A percentile compares a stretch with the other conserved stretches of the same genome.
Conservation (phyloP, 37 sponge, comb jelly and placozoan species). For the Cladorhizidae sp. region DNA sequence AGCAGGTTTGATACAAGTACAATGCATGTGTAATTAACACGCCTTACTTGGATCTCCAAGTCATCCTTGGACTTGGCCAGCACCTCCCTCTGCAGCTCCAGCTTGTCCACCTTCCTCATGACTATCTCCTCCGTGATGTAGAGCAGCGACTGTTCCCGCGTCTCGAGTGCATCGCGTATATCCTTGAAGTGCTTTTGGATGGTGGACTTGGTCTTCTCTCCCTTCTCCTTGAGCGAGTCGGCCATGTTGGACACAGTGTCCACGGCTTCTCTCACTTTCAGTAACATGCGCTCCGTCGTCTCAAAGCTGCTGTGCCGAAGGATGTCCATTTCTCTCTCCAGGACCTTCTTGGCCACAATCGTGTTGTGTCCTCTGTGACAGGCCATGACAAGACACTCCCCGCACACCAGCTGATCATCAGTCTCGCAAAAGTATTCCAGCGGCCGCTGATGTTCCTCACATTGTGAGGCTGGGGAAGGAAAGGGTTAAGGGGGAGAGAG, state of each 20-base stretch:
- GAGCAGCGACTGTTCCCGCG: constrained; percentile 22
- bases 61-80: constrained; percentile 12
- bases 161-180: constrained; percentile 15
- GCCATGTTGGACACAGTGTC: constrained; percentile 13
- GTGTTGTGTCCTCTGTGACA: constrained; percentile 17
- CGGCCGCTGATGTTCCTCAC: constrained; percentile 1
- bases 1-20: too few relatives aligned
- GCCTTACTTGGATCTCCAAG: constrained; percentile 11
- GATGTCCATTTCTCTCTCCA: constrained; percentile 4
- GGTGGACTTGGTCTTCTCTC: constrained; percentile 6
- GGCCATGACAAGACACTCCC: constrained; percentile 7
- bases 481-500: too few relatives aligned
- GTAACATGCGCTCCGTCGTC: constrained; percentile 4
- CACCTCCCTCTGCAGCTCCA: constrained; percentile 11
- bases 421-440: constrained; percentile 32
- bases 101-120: constrained; percentile 14
- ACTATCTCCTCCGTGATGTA: constrained; percentile 16
- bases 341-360: neutral
- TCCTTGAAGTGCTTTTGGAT: constrained; percentile 41
- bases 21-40: too few relatives aligned
- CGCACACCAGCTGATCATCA: constrained; percentile 27
- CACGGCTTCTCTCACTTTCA: constrained; percentile 22
- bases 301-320: constrained; percentile 18
- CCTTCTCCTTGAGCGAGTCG: constrained; percentile 10
- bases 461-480: neutral